Conservation (phyloP, 2,113 vertebrate species). For the Australoheros scitulus region DNA sequence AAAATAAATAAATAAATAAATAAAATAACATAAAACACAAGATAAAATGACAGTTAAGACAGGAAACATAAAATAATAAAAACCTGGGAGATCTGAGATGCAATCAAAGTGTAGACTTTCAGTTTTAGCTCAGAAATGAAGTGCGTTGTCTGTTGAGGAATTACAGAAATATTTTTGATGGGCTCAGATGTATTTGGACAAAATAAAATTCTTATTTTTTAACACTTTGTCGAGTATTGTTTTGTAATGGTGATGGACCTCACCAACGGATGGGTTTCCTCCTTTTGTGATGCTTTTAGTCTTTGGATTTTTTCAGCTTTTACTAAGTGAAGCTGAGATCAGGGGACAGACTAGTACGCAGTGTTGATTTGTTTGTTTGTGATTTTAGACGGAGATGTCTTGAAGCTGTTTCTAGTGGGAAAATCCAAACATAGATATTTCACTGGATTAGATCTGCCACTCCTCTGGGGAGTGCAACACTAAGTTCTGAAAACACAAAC, state of each 20-base stretch:
- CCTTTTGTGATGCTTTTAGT: neutral
- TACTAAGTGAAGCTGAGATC: neutral
- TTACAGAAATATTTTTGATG: neutral
- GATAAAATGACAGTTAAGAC: too few relatives aligned
- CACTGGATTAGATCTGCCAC: neutral
- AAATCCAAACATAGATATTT: constrained; percentile 8
- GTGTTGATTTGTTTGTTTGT: neutral
- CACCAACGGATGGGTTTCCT: neutral
- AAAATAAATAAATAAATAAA: too few relatives aligned
- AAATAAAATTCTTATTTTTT: neutral
- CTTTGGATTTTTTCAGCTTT: neutral
- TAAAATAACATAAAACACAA: too few relatives aligned
- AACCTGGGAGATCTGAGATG: neutral
- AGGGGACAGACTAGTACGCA: neutral
- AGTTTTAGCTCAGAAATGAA: neutral
- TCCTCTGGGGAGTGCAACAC: neutral
- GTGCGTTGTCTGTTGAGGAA: neutral
- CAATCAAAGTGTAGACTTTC: neutral
- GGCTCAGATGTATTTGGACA: neutral
- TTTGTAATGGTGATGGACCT: neutral
- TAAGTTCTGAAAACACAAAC: constrained; percentile 6
- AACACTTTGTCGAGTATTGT: neutral
- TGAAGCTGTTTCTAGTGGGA: neutral
- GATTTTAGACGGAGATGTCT: neutral
- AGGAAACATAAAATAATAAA: too few relatives aligned